Conservation (phyloP, 1,140 invertebrate genomes). For the Tetramorium parvispinum region DNA sequence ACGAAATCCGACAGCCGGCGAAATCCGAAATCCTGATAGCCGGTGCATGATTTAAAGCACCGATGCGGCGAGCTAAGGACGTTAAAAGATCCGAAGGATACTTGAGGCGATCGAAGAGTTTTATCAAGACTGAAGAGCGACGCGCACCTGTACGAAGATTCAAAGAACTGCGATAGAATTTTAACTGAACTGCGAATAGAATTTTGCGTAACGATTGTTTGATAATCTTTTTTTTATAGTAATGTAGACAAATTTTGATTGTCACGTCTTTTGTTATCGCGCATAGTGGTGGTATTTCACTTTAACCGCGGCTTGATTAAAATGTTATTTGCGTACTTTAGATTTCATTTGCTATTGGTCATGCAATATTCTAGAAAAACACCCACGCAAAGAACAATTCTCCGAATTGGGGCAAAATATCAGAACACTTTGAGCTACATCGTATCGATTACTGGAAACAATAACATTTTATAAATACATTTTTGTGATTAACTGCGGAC, state of each 20-base stretch:
- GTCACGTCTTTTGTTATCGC: background rate
- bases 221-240: conserved; percentile 10
- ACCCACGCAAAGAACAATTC: background rate
- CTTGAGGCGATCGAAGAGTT: background rate
- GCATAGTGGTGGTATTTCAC: background rate
- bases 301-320: background rate
- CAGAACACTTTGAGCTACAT: background rate
- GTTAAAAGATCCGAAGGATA: background rate
- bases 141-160: background rate
- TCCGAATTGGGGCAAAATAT: background rate
- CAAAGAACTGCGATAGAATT: background rate
- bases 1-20: conserved; percentile 28
- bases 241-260: background rate
- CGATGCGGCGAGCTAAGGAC: background rate
- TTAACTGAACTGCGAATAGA: background rate
- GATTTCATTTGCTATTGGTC: background rate
- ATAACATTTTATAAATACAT: background rate
- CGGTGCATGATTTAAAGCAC: conserved; percentile 39
- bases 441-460: background rate
- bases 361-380: background rate
- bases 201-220: background rate
- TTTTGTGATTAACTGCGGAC: background rate
- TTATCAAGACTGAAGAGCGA: background rate
- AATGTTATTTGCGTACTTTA: background rate
- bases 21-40: conserved; percentile 21